Evolutionary conservation across 2,113 vertebrate genomes (phyloP).

Genomic region (Arizona elegans): DNA sequence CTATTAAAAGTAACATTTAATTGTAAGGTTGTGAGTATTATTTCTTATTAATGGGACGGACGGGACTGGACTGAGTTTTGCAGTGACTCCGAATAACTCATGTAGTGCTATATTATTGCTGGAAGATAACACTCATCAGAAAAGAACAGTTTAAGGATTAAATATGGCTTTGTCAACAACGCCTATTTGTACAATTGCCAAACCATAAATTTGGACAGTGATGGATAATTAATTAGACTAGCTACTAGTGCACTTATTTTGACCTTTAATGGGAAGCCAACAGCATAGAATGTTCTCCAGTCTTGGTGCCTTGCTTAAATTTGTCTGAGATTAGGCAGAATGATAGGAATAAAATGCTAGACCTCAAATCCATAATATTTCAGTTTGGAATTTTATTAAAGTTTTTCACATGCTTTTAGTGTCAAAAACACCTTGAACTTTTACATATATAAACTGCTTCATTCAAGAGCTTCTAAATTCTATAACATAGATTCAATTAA

Average conservation of each 20-base stretch:
- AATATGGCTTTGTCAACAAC: background rate
- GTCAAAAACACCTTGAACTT: background rate
- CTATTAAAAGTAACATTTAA: slow-evolving; percentile 62
- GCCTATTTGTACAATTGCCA: background rate
- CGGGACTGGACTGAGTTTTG: background rate
- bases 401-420: background rate
- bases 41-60: background rate
- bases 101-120: background rate
- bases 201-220: background rate
- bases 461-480: background rate
- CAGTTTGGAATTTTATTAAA: background rate
- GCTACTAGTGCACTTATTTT: background rate
- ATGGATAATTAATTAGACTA: background rate
- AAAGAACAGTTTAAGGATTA: background rate
- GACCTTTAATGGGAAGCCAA: background rate
- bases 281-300: background rate
- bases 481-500: background rate
- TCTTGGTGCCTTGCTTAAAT: background rate
- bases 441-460: background rate
- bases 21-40: slow-evolving; percentile 47
- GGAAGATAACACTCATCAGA: background rate
- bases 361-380: background rate
- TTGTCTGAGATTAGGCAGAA: background rate
- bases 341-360: background rate
- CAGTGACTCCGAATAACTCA: background rate